phyloP scores from a whole-genome alignment of 2,797 vertebrate genomes.

The Pristis pectinata region DNA sequence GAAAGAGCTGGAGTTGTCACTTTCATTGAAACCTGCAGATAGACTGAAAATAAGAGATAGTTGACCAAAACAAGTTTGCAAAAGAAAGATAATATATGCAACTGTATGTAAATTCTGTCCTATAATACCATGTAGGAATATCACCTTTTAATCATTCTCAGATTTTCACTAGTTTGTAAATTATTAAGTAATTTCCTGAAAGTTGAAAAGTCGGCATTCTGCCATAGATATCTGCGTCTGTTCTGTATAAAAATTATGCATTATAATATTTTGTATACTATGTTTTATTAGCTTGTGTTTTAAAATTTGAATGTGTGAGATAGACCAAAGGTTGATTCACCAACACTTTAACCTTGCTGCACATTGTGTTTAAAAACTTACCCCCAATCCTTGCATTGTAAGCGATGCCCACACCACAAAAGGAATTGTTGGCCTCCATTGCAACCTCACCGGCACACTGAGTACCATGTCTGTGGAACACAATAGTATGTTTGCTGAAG shows the following conservation, averaged over 20 bases:
- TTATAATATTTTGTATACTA: not conserved
- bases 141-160: not conserved
- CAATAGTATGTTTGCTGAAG: not conserved
- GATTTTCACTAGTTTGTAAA: not conserved
- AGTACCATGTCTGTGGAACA: conserved; percentile 51
- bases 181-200: not conserved
- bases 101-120: not conserved
- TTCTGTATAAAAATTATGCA: not conserved
- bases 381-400: conserved; percentile 55
- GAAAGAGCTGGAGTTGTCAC: too few relatives aligned
- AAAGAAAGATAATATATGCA: not conserved
- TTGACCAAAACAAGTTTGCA: too few relatives aligned
- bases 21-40: too few relatives aligned
- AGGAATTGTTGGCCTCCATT: conserved; percentile 61
- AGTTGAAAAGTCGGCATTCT: not conserved
- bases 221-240: not conserved
- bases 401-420: conserved; percentile 55
- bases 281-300: not conserved
- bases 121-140: not conserved
- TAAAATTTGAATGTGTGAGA: not conserved
- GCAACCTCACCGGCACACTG: conserved; percentile 61
- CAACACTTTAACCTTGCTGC: not conserved
- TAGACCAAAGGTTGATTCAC: not conserved
- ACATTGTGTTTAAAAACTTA: conserved; percentile 43
- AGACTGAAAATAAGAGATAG: too few relatives aligned